These are phyloP conservation scores for Meghimatium bilineatum DNA, from an alignment of 2,888 invertebrate genomes.

Conservation along the genomic window DNA sequence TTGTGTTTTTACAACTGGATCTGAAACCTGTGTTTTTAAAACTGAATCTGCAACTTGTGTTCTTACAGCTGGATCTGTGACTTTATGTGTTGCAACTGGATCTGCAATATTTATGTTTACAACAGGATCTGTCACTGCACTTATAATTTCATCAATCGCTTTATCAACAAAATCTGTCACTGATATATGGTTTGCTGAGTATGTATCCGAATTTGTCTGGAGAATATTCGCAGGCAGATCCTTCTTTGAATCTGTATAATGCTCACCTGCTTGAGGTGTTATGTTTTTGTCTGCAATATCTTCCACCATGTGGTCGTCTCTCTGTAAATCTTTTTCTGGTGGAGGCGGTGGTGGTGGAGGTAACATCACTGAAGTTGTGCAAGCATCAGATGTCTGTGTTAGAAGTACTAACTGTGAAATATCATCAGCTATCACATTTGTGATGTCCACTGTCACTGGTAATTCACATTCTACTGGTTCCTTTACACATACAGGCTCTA, in stretches of 20 bases:
- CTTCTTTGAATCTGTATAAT: not conserved
- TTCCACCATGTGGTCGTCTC: slow-evolving; percentile 27
- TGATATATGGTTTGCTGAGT: not conserved
- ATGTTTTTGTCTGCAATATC: not conserved
- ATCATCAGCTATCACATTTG: not conserved
- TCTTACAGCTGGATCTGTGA: too few species aligned
- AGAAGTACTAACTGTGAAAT: not conserved
- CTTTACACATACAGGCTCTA: too few species aligned
- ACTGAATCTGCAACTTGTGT: too few species aligned
- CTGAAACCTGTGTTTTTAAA: too few species aligned
- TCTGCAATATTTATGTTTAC: too few species aligned
- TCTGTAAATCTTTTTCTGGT: not conserved
- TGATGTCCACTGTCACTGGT: not conserved
- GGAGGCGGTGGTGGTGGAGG: slow-evolving; percentile 26
- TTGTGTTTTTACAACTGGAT: too few species aligned
- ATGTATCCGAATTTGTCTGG: not conserved
- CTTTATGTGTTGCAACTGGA: too few species aligned
- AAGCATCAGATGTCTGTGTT: not conserved
- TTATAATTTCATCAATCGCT: slow-evolving; percentile 4
- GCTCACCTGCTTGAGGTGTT: not conserved
- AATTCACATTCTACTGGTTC: not conserved
- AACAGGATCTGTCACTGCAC: not conserved
- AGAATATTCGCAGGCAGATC: not conserved
- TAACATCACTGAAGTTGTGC: not conserved
- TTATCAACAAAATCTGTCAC: not conserved